Base-by-base conservation (phyloP, 1,140 invertebrate species). In the Oncopeltus fasciatus region DNA sequence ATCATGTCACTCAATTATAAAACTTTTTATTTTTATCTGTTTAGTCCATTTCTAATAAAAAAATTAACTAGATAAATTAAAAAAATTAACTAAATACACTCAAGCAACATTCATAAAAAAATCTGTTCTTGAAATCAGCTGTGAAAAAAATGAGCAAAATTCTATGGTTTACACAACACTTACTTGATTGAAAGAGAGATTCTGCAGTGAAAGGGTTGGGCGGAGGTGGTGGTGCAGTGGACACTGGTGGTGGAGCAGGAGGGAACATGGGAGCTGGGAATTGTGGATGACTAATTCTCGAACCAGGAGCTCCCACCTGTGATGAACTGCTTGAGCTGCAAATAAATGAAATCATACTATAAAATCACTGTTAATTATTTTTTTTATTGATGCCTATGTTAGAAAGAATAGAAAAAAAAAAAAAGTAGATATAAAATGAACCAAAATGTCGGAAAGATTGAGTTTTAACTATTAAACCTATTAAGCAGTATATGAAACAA, bases 101-200 rank as follows among this genome's bases (percentile, higher is more conserved):
- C n/a, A n/a, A n/a, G n/a, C n/a, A n/a, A n/a, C n/a, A n/a, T n/a
- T n/a, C n/a, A n/a, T n/a, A n/a, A n/a, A n/a, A n/a, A n/a, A n/a
- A n/a, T n/a, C n/a, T n/a, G n/a, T n/a, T n/a, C n/a, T n/a, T n/a
- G n/a, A n/a, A n/a, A n/a, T n/a, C n/a, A n/a, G n/a, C n/a, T n/a
- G n/a, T n/a, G n/a, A n/a, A n/a, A n/a, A n/a, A n/a, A n/a, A n/a
- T n/a, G n/a, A n/a, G n/a, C n/a, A n/a, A n/a, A n/a, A n/a, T n/a
- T n/a, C n/a, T n/a, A n/a, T n/a, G n/a, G n/a, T n/a, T n/a, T n/a
- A n/a, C n/a, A 49, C 5, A 24, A n/a, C 31, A 80, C 81, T 83
- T 78, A 84, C 86, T 90, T 67, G 87, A 81, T 77, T 90, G 87
- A 69, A 92, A 90, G 43, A 91, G 79, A 67, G 87, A 90, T 72